Conservation (phyloP, 1,140 invertebrate species). For the Trichonephila clavata region DNA sequence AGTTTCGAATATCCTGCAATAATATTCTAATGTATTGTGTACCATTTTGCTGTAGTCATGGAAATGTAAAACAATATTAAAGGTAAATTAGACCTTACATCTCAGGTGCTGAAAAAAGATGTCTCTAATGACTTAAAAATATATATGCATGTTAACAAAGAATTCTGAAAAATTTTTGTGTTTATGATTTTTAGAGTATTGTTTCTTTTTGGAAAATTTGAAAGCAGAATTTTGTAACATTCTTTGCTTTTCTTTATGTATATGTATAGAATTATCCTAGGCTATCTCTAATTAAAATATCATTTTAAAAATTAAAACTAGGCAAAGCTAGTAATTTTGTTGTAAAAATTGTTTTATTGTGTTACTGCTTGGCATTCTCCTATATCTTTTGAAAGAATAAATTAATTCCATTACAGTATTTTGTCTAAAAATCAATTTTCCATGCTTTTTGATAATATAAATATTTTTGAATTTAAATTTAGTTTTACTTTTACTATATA, state of each 20-base stretch:
- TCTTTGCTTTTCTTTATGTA: not conserved
- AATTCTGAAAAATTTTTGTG: too few species aligned
- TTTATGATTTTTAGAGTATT: too few species aligned
- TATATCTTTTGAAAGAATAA: too few species aligned
- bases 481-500: too few species aligned
- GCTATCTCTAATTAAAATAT: not conserved
- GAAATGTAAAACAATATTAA: constrained; percentile 68
- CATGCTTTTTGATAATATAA: too few species aligned
- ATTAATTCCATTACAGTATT: too few species aligned
- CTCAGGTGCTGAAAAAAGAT: constrained; percentile 50
- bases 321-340: too few species aligned
- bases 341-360: too few species aligned
- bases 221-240: constrained; percentile 13
- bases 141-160: not conserved
- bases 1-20: constrained; percentile 47
- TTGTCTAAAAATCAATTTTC: too few species aligned
- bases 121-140: not conserved
- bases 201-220: not conserved
- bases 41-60: constrained; percentile 51
- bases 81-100: not conserved
- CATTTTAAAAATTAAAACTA: too few species aligned
- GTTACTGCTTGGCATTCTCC: too few species aligned
- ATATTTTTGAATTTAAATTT: too few species aligned
- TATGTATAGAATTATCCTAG: not conserved
- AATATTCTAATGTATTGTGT: constrained; percentile 45